Percentiles rank a stretch among this genome's conserved stretches.
Conservation (phyloP, 2,888 invertebrate genomes). For the Ectobius pallidus region DNA sequence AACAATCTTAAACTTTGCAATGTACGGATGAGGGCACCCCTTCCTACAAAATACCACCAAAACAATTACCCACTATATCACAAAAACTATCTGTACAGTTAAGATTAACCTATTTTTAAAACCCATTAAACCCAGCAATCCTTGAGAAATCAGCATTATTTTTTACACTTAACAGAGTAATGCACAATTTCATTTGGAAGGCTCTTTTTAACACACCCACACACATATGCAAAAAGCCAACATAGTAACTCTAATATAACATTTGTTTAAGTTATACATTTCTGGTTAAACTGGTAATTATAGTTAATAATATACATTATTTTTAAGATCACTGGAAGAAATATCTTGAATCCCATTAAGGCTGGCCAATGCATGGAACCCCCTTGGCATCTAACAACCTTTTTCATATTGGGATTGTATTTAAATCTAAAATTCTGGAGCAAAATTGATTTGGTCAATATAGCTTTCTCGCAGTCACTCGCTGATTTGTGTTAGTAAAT, state of each 20-base stretch:
- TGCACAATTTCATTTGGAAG: slow-evolving; percentile 38
- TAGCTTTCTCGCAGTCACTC: slow-evolving; percentile 29
- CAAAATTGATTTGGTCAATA: slow-evolving; percentile 38
- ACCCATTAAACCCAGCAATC: slow-evolving; percentile 23
- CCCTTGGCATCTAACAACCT: slow-evolving; percentile 32
- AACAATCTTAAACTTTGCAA: slow-evolving; percentile 25
- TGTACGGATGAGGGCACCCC: slow-evolving; percentile 28
- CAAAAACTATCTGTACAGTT: slow-evolving; percentile 31
- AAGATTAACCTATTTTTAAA: slow-evolving; percentile 27
- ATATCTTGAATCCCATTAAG: slow-evolving; percentile 41
- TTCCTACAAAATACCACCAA: slow-evolving; percentile 31
- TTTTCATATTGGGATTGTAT: slow-evolving; percentile 1
- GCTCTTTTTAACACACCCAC: slow-evolving; percentile 31
- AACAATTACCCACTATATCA: slow-evolving; percentile 32
- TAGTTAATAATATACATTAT: slow-evolving; percentile 30
- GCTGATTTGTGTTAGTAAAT: slow-evolving; percentile 10
- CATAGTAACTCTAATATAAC: slow-evolving; percentile 30
- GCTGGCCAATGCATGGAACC: slow-evolving; percentile 34
- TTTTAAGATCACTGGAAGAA: slow-evolving; percentile 45
- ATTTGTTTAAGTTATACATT: slow-evolving; percentile 29
- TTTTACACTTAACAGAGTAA: slow-evolving; percentile 35
- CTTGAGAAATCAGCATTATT: slow-evolving; percentile 12
- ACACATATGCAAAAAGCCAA: slow-evolving; percentile 34
- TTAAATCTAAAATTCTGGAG: slow-evolving; percentile 29
- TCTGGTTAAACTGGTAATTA: slow-evolving; percentile 29